Evolutionary conservation across 2,888 invertebrate genomes (phyloP), one percentile per base, ranked within the genome.

Genomic region (Sturmia bella): DNA sequence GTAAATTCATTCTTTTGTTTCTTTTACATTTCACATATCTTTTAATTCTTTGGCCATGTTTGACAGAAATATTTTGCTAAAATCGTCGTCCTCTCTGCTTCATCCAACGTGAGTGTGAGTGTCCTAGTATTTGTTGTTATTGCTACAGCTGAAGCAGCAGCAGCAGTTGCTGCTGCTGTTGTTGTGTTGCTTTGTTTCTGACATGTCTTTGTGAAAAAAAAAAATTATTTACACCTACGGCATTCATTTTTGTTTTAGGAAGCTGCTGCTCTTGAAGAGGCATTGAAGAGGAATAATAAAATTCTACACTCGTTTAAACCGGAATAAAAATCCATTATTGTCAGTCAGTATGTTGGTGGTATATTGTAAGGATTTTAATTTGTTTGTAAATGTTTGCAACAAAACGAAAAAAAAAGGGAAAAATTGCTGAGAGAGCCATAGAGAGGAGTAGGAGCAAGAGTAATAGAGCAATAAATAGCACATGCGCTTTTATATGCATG

Each of bases 261-360:
- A 61, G 56, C 61, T 77, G 56, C 61, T 77, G 78, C 72, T 76
- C 76, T 63, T 75, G 72, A 70, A 66, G 72, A 79, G 80, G 83
- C 80, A 85, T 78, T 79, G 81, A 83, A 84, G 78, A 82, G 83
- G 80, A 78, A 79, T 85, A 85, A 84, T 78, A 80, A 80, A 80
- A 84, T 85, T 81, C 77, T 72, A 66, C 84, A 84, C 79, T 75
- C 73, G 66, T 79, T 79, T 79, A 45, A 79, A 79, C 78, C 78
- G 78, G 78, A 79, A 78, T 70, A 72, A 77, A 78, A 78, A 79
- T 79, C 59, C 32, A 66, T 79, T 73, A 73, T 79, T 82, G 68
- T 69, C 43, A 70, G 63, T 27, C 43, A 61, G 56, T 21, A 32
- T 48, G 48, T 63, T 32, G 50, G 54, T 56, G 12, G 13, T 73